Base-by-base conservation (phyloP, 1,140 invertebrate genomes). In the Daktulosphaira vitifoliae region DNA sequence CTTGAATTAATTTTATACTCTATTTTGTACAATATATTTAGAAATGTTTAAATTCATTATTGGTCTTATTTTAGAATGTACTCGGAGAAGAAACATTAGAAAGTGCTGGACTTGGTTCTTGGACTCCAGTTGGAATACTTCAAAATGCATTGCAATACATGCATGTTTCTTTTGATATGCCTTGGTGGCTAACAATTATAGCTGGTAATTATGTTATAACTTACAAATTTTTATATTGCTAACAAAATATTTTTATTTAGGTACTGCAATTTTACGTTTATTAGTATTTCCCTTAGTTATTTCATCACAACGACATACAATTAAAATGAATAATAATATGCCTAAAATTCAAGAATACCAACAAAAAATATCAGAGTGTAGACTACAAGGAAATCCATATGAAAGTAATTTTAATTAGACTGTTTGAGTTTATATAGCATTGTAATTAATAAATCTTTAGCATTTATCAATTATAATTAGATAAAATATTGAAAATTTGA, bases 111-210 rank as follows among this genome's bases (percentile, higher is more conserved):
- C 76, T 97, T 7, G 90, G 84, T 16, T 82, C 85, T 8, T 89
- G 81, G 78, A 76, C 74, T 18, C 93, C 92, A 1, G 73, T 85
- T 11, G 92, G 93, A 3, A 72, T 92, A 0, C 74, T 92, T 1
- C 89, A 96, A 73, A 79, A 84, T 48, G 78, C 77, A 66, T 76
- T 97, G 69, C 92, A 98, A 75, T 85, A 77, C 69, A 44, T 96
- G 9, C 93, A 97, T 74, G 80, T 89, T 39, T 74, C 74, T 1
- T 73, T 78, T 15, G 85, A 84, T 70, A 50, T 96, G 15, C 93
- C 94, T 2, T 98, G 94, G 94, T 96, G 92, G 90, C 81, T 74
- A 20, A 74, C 87, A 13, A 96, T 98, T 72, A 76, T 83, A 5
- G 72, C 86, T 59, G 79, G 87, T 88, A 78, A 73, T n/a, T 50